Conservation (phyloP, 2,113 vertebrate species). For the Coturnix japonica region DNA sequence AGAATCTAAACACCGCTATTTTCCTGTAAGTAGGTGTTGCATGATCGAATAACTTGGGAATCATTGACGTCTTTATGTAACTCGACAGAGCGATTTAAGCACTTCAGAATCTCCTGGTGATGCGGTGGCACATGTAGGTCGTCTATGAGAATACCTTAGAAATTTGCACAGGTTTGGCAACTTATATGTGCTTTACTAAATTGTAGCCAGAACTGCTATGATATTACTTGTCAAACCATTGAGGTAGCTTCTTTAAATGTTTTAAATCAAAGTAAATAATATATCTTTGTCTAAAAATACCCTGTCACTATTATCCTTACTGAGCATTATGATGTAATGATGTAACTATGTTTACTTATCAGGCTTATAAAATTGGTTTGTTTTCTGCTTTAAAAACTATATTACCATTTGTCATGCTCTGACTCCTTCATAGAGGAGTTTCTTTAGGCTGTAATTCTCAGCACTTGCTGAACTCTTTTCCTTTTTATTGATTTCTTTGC, state of each 20-base stretch:
- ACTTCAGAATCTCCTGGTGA: no score
- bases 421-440: not conserved
- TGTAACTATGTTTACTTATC: not conserved
- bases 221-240: not conserved
- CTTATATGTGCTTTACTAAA: not conserved
- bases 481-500: not conserved
- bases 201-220: not conserved
- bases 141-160: not conserved
- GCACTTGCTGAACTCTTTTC: not conserved
- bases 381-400: not conserved
- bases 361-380: not conserved
- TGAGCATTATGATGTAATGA: not conserved
- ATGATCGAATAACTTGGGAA: no score
- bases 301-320: not conserved
- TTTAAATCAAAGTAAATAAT: not conserved
- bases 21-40: no score
- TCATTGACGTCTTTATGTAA: no score
- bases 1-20: no score
- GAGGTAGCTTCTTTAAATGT: not conserved
- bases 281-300: not conserved
- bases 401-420: not conserved
- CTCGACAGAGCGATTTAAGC: no score
- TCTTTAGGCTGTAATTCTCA: not conserved
- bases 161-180: not conserved
- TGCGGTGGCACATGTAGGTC: no score